These are phyloP conservation scores for Leucophenga varia DNA, from an alignment of 1,140 invertebrate species.

Conservation along the genomic window DNA sequence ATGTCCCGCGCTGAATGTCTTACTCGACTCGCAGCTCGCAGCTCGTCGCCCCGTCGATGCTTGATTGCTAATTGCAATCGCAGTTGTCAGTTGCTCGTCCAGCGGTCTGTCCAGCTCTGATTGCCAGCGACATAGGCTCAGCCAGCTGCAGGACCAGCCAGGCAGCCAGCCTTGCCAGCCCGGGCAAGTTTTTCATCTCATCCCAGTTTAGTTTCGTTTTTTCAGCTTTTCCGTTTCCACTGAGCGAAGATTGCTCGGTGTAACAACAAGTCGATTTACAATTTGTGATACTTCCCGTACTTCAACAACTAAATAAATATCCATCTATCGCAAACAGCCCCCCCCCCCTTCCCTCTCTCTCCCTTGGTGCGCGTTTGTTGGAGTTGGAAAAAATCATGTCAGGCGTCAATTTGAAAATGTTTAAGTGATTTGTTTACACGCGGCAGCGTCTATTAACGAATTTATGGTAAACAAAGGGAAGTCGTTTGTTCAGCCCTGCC, in stretches of 20 bases:
- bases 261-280: slow-evolving; percentile 45
- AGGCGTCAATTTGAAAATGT: slow-evolving; percentile 53
- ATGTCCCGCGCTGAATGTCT: slow-evolving; percentile 31
- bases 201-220: not conserved
- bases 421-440: slow-evolving; percentile 53
- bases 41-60: slow-evolving; percentile 22
- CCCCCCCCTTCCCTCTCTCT: no score
- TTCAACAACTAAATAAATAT: slow-evolving; percentile 51
- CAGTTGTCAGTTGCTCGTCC: slow-evolving; percentile 5
- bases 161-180: no score
- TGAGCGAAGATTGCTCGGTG: slow-evolving; percentile 15
- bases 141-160: no score
- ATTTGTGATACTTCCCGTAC: slow-evolving; percentile 50
- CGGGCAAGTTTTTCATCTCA: no score
- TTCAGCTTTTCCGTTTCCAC: slow-evolving; percentile 21
- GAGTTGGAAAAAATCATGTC: slow-evolving; percentile 42
- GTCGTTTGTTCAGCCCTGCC: slow-evolving; percentile 40
- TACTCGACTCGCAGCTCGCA: slow-evolving; percentile 17
- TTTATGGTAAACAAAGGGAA: slow-evolving; percentile 54
- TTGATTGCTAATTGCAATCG: slow-evolving; percentile 49
- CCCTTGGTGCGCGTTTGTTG: slow-evolving; percentile 14
- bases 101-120: slow-evolving; percentile 16
- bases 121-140: slow-evolving; percentile 17
- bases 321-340: slow-evolving; percentile 43
- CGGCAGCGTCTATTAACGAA: slow-evolving; percentile 53